Evolutionary conservation across 2,888 invertebrate species (phyloP).

Genomic region (Acanthococcus lagerstroemiae): DNA sequence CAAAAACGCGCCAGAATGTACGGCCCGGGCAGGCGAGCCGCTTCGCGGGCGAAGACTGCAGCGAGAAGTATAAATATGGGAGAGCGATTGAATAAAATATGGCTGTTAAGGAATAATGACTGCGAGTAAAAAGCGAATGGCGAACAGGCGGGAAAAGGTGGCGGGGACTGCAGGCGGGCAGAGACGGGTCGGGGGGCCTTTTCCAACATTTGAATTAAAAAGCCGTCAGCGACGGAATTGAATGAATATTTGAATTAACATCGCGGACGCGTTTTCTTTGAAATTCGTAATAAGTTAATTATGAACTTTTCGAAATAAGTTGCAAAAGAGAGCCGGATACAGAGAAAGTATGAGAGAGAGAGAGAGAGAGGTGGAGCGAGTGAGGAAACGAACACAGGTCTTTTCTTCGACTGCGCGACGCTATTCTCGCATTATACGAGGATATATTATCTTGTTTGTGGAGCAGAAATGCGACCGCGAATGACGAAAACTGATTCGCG

Average conservation of each 20-base stretch:
- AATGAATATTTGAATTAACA: constrained; percentile 29
- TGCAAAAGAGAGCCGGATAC: constrained; percentile 11
- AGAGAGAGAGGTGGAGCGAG: not conserved
- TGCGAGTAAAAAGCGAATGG: not conserved
- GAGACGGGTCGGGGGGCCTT: no score
- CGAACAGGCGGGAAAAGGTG: not conserved
- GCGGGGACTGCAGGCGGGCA: no score
- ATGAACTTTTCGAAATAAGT: constrained; percentile 25
- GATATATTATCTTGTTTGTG: constrained; percentile 7
- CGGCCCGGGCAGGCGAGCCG: no score
- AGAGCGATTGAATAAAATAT: not conserved
- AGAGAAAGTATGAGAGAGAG: not conserved
- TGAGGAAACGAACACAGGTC: not conserved
- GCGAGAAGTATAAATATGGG: no score
- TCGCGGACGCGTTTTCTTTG: constrained; percentile 20
- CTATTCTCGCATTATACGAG: not conserved
- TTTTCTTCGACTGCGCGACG: not conserved
- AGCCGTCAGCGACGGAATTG: constrained; percentile 29
- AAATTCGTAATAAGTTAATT: constrained; percentile 30
- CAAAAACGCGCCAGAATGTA: no score
- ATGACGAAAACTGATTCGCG: constrained; percentile 20
- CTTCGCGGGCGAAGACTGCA: no score
- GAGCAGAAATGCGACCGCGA: constrained; percentile 11
- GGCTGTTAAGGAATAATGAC: not conserved
- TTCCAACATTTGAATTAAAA: constrained; percentile 22